These are phyloP conservation scores for Pogona vitticeps DNA, from an alignment of 2,113 vertebrate species.

Conservation along the genomic window DNA sequence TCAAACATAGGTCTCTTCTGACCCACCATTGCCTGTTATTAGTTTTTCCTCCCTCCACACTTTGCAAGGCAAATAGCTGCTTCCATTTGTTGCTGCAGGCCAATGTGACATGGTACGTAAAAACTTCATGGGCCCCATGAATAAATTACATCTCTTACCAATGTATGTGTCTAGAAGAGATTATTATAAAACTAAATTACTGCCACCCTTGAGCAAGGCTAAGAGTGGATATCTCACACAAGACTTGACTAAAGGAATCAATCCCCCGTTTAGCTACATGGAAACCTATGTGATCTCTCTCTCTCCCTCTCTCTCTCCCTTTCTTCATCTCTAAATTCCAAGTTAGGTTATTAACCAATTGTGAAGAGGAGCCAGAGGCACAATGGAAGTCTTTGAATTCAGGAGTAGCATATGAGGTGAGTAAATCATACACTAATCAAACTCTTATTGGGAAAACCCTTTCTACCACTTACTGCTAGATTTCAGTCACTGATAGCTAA, in stretches of 20 bases:
- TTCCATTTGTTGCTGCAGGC: constrained; percentile 34
- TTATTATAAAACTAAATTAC: constrained; percentile 65
- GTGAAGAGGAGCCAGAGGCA: background rate
- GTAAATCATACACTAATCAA: constrained; percentile 1
- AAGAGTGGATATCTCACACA: constrained; percentile 49
- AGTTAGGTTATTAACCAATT: constrained; percentile 21
- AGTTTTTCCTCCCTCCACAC: constrained; percentile 40
- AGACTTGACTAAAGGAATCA: constrained; percentile 32
- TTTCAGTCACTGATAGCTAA: background rate
- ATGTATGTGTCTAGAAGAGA: constrained; percentile 40
- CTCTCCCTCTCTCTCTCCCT: background rate
- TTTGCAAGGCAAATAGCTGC: constrained; percentile 58
- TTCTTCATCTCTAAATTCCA: background rate
- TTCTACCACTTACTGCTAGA: background rate
- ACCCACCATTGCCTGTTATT: constrained; percentile 15
- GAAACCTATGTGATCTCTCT: constrained; percentile 6
- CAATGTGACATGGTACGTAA: constrained; percentile 46
- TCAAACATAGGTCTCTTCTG: constrained; percentile 49
- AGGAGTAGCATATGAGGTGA: constrained; percentile 2
- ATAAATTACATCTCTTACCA: constrained; percentile 66
- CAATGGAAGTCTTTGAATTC: constrained; percentile 14
- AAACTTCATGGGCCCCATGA: constrained; percentile 55
- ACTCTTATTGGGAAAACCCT: background rate
- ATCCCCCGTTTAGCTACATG: constrained; percentile 40
- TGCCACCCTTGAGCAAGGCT: constrained; percentile 42